These are phyloP conservation scores for Panopea generosa DNA, from an alignment of 2,888 invertebrate genomes.

Conservation along the genomic window DNA sequence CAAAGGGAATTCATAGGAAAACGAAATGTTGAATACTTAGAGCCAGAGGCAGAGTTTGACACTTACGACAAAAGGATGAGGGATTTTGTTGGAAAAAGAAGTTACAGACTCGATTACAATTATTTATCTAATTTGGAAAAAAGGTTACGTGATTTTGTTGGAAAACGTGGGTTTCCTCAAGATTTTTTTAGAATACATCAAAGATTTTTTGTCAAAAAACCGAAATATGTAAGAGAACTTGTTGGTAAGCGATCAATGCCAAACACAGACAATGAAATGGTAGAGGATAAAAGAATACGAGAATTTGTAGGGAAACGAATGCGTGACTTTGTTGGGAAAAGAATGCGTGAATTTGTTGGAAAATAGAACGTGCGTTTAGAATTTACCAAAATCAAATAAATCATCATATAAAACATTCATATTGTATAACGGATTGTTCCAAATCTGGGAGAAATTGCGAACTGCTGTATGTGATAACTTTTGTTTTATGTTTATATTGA, in stretches of 20 bases:
- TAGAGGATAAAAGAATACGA: constrained; percentile 50
- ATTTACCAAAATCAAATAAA: too few species aligned
- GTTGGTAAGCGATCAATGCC: constrained; percentile 44
- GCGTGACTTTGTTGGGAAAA: constrained; percentile 54
- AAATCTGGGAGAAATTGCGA: too few species aligned
- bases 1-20: constrained; percentile 58
- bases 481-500: too few species aligned
- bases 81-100: constrained; percentile 56
- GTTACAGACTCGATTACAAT: constrained; percentile 7
- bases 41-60: constrained; percentile 7
- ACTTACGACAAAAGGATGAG: constrained; percentile 51
- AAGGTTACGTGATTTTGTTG: constrained; percentile 59
- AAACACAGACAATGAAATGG: background rate
- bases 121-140: constrained; percentile 41
- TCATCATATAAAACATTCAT: too few species aligned
- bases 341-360: constrained; percentile 55
- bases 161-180: constrained; percentile 47
- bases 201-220: constrained; percentile 44
- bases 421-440: too few species aligned
- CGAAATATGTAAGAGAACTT: constrained; percentile 54
- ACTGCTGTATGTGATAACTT: too few species aligned
- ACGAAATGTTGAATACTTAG: constrained; percentile 17
- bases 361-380: constrained; percentile 15
- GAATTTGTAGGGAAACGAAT: constrained; percentile 55
- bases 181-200: constrained; percentile 26